These are phyloP conservation scores for Gymnocheta viridis DNA, from an alignment of 2,888 invertebrate species.

Conservation along the genomic window DNA sequence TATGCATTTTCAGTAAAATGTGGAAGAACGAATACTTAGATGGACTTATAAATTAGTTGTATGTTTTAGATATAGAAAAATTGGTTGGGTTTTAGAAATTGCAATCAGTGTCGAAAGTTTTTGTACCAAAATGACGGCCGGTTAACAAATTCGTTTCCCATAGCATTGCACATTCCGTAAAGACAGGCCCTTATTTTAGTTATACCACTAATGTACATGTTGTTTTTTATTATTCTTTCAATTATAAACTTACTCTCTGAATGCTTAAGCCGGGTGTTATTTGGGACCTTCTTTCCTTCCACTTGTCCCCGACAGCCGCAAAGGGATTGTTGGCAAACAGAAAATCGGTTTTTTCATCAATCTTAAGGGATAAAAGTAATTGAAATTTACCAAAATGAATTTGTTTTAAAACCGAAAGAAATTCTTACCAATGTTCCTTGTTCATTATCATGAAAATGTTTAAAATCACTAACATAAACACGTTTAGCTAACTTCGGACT, in stretches of 20 bases:
- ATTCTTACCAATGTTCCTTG: constrained; percentile 73
- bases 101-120: too few relatives aligned
- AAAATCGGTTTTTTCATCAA: constrained; percentile 81
- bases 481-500: constrained; percentile 79
- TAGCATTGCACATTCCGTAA: too few relatives aligned
- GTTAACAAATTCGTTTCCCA: too few relatives aligned
- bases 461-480: constrained; percentile 81
- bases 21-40: too few relatives aligned
- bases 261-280: constrained; percentile 83
- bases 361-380: constrained; percentile 39
- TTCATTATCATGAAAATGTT: constrained; percentile 79
- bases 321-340: constrained; percentile 83
- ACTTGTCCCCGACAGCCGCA: constrained; percentile 81
- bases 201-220: neutral
- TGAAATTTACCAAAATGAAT: neutral
- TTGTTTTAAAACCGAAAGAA: neutral
- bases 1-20: too few relatives aligned
- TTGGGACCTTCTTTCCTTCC: constrained; percentile 83
- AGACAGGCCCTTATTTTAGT: too few relatives aligned
- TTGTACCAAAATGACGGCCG: too few relatives aligned
- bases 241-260: constrained; percentile 80
- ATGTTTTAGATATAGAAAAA: too few relatives aligned
- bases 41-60: too few relatives aligned
- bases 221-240: neutral
- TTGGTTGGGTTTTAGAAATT: too few relatives aligned